phyloP scores from a whole-genome alignment of 2,113 vertebrate species.

The Eira barbara region DNA sequence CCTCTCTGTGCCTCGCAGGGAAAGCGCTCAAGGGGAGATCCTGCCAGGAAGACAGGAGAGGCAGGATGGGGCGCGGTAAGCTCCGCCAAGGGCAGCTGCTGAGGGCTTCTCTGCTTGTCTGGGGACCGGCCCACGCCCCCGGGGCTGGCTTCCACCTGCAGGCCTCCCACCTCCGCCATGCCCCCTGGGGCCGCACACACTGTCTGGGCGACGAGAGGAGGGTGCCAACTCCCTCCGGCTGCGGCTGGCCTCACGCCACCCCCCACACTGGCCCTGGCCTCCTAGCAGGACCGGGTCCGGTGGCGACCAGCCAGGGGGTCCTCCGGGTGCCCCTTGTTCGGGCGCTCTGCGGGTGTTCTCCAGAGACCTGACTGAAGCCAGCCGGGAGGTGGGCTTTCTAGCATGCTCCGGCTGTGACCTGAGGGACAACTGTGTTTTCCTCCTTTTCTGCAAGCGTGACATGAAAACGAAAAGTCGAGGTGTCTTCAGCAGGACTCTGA shows the following conservation, averaged over 20 bases:
- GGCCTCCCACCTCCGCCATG: accelerated
- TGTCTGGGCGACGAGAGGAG: not conserved
- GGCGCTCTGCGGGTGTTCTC: accelerated
- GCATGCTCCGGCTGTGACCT: not conserved
- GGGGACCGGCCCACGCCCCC: accelerated
- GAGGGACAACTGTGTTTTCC: too few relatives aligned
- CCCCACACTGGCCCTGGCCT: too few relatives aligned
- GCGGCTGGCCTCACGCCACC: not conserved
- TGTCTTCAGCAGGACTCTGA: accelerated
- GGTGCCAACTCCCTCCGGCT: too few relatives aligned
- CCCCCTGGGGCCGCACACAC: too few relatives aligned
- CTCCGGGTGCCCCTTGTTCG: accelerated
- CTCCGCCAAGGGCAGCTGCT: not conserved
- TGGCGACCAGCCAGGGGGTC: too few relatives aligned
- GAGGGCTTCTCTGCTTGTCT: not conserved
- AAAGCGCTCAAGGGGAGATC: accelerated
- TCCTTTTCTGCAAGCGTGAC: not conserved
- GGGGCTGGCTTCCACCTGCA: too few relatives aligned
- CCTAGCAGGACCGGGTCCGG: accelerated
- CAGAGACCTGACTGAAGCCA: not conserved
- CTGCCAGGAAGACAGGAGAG: not conserved
- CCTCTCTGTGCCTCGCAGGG: too few relatives aligned
- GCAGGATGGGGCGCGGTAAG: accelerated
- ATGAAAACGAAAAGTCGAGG: not conserved
- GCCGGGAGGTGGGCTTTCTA: too few relatives aligned